Evolutionary conservation across 2,113 vertebrate species (phyloP).

Genomic region (Trachemys scripta): DNA sequence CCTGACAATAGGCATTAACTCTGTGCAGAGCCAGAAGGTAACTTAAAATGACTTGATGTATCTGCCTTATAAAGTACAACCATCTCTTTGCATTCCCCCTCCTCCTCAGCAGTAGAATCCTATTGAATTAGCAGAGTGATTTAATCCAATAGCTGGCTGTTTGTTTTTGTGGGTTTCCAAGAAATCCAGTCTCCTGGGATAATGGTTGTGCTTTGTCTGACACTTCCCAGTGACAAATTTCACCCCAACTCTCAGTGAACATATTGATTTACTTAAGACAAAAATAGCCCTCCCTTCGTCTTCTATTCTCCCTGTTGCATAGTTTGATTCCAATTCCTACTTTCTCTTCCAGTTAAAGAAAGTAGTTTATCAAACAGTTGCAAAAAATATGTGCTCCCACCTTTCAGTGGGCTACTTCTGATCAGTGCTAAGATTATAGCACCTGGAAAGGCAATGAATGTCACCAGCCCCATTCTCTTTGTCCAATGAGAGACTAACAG

Average conservation of each 20-base stretch:
- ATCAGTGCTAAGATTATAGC: neutral
- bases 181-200: neutral
- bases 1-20: neutral
- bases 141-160: slow-evolving; percentile 10
- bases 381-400: neutral
- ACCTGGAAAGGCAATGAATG: neutral
- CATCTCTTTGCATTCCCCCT: neutral
- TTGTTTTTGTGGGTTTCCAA: slow-evolving; percentile 19
- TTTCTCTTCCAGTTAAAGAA: neutral
- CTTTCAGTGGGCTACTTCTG: neutral
- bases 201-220: slow-evolving; percentile 34
- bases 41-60: neutral
- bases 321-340: neutral
- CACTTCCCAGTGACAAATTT: slow-evolving; percentile 33
- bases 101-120: neutral
- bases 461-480: neutral
- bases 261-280: slow-evolving; percentile 17
- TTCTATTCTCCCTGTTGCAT: neutral
- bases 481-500: neutral
- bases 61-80: neutral
- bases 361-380: neutral
- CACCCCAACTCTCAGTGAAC: slow-evolving; percentile 22
- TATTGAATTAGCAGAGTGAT: slow-evolving; percentile 3
- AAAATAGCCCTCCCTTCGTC: slow-evolving; percentile 27
- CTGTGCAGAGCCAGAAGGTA: neutral